Percentiles rank a stretch among this genome's conserved stretches.
These are phyloP conservation scores for Coregonus suidteri DNA, from an alignment of 2,797 vertebrate genomes.

Conservation along the genomic window DNA sequence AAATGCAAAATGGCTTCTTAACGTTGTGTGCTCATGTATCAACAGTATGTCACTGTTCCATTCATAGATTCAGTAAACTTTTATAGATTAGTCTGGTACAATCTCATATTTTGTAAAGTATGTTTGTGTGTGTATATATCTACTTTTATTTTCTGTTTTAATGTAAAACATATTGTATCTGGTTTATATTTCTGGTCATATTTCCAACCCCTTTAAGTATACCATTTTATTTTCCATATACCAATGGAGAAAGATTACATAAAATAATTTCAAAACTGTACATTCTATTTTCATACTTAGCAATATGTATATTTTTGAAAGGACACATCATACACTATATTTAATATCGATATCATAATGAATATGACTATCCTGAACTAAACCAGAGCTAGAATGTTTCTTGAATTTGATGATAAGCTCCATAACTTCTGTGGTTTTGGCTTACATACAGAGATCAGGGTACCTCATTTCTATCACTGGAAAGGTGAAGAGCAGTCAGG, in stretches of 20 bases:
- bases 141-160: not conserved
- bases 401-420: no score
- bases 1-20: constrained; percentile 14
- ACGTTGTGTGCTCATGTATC: constrained; percentile 20
- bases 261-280: constrained; percentile 33
- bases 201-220: not conserved
- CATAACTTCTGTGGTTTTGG: no score
- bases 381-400: no score
- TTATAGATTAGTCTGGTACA: constrained; percentile 37
- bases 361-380: no score
- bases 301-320: constrained; percentile 27
- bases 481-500: no score
- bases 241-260: constrained; percentile 22
- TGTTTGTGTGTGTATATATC: constrained; percentile 26
- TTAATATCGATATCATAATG: no score
- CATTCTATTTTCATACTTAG: constrained; percentile 64
- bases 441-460: no score
- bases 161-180: not conserved
- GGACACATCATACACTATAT: not conserved
- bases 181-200: not conserved
- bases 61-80: constrained; percentile 53
- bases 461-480: no score
- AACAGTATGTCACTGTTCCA: constrained; percentile 34
- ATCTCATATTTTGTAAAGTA: constrained; percentile 51
- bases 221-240: not conserved